A percentile compares a stretch with the other conserved stretches of the same genome.
Evolutionary conservation across 2,797 vertebrate genomes (phyloP).

Genomic region (Onychomys torridus): DNA sequence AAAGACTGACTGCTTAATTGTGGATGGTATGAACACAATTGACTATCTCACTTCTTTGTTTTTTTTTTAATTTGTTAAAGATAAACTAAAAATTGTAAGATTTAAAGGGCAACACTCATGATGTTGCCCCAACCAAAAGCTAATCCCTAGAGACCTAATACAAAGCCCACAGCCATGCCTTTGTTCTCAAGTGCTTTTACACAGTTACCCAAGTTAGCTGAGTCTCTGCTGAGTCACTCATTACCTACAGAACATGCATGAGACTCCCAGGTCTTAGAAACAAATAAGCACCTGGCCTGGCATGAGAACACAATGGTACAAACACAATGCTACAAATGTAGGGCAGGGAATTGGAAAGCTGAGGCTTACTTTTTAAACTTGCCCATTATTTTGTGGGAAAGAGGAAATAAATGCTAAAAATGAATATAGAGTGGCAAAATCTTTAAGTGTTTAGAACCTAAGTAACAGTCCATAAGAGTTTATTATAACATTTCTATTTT

Average conservation of each 20-base stretch:
- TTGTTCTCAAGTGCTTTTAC: conserved; percentile 11
- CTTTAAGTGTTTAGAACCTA: conserved; percentile 20
- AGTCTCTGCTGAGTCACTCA: neutral
- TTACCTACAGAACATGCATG: neutral
- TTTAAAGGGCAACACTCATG: neutral
- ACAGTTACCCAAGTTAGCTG: neutral
- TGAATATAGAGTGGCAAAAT: conserved; percentile 18
- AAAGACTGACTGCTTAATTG: conserved; percentile 26
- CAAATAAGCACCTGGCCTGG: neutral
- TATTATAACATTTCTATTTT: conserved; percentile 8
- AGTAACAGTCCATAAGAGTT: neutral
- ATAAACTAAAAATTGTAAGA: conserved; percentile 26
- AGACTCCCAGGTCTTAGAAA: neutral
- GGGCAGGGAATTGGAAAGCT: neutral
- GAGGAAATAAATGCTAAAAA: conserved; percentile 23
- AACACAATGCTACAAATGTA: neutral
- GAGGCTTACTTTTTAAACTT: conserved; percentile 9
- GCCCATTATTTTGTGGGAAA: neutral
- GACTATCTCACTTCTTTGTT: neutral
- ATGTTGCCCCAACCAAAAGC: neutral
- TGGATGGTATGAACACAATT: neutral
- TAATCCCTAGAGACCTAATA: conserved; percentile 5
- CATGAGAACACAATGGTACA: neutral
- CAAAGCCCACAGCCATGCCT: neutral
- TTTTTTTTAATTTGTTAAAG: conserved; percentile 43